Evolutionary conservation across 2,888 invertebrate genomes (phyloP), one percentile per base, ranked within the genome.

Genomic region (Philhelius pedissequus): DNA sequence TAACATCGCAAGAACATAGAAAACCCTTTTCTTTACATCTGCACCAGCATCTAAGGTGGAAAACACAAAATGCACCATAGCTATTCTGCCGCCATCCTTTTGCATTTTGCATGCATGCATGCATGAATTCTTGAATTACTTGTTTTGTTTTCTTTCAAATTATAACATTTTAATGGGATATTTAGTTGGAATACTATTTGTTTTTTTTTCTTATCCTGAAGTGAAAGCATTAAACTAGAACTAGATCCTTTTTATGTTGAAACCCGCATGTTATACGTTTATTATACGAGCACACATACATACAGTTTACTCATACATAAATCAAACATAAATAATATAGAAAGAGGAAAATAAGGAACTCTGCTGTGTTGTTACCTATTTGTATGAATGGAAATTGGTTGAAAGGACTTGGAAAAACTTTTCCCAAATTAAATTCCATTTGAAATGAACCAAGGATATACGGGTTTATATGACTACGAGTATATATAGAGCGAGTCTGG

Each of bases 381-480:
- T 45, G 20, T 60, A 64, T 70, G 75, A 70, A 81, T 66, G 80
- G 50, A 75, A 70, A 64, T 81, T 76, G 69, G 45, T 76, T 76
- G 70, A 81, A 81, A 81, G 70, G 70, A 76, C 76, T 81, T 64
- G 56, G 54, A 74, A 64, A 74, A 80, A 75, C 18, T 52, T 76
- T 81, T 81, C 58, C 75, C 64, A 81, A 81, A 81, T 76, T 81
- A 81, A 81, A 81, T 81, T 76, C 64, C 64, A 76, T 81, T 71
- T 56, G 40, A 76, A 81, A 70, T 64, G 64, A 69, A 76, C 54
- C 80, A 81, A 76, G 64, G 80, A 76, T 70, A 66, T 81, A 64
- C 22, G 54, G 62, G 69, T 75, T 68, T 22, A 22, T 40, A 43
- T n/a, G n/a, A n/a, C n/a, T n/a, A n/a, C n/a, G n/a, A n/a, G n/a